These are phyloP conservation scores for Nanger granti DNA, from an alignment of 2,113 vertebrate species.

Conservation along the genomic window DNA sequence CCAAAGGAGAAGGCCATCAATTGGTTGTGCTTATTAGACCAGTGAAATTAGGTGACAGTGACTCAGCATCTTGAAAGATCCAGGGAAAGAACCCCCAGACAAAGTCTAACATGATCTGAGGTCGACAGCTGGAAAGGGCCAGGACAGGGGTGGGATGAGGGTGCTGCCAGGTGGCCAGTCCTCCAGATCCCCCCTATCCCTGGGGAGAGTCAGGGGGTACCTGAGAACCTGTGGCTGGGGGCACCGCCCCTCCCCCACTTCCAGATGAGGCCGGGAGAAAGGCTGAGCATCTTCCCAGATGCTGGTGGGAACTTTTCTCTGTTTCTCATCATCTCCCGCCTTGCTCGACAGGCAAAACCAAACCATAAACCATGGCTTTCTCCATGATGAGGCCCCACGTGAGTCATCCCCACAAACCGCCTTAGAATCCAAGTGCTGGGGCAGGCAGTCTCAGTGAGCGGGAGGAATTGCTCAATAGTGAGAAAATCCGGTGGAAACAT, in stretches of 20 bases:
- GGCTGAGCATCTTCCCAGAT: neutral
- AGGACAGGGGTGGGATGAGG: accelerated
- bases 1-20: neutral
- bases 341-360: neutral
- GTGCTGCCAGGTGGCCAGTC: too few species aligned
- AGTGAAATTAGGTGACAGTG: neutral
- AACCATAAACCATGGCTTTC: neutral
- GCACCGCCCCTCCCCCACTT: accelerated
- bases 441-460: neutral
- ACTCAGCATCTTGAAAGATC: neutral
- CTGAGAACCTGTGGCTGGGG: neutral
- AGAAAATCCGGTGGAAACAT: neutral
- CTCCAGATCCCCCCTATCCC: accelerated
- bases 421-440: neutral
- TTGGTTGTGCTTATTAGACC: neutral
- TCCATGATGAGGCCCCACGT: neutral
- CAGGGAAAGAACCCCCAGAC: neutral
- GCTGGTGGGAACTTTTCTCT: neutral
- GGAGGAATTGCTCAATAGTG: neutral
- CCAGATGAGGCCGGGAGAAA: neutral
- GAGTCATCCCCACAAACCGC: neutral
- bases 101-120: neutral
- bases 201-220: neutral
- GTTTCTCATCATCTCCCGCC: neutral
- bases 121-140: neutral